Base-by-base conservation (phyloP, 2,888 invertebrate genomes). In the Bugula neritina region DNA sequence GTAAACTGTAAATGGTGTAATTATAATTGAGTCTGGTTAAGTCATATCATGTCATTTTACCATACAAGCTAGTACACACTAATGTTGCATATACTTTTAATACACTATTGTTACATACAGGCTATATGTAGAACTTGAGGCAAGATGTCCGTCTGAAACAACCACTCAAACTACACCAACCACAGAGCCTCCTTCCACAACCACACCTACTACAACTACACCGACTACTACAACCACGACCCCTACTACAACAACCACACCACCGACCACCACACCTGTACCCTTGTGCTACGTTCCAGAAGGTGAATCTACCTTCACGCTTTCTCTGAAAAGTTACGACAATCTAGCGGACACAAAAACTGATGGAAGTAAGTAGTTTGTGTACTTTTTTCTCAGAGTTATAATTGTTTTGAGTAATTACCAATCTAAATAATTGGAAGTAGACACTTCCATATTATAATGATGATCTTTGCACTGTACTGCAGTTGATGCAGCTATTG, bases 101-200 rank as follows among this genome's bases (percentile, higher is more conserved):
- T n/a, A n/a, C n/a, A n/a, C n/a, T n/a, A n/a, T n/a, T n/a, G n/a
- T n/a, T n/a, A n/a, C n/a, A n/a, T 63, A 13, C n/a, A 63, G 63
- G n/a, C 27, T 63, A 3, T 63, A 29, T 27, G 29, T 63, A 23
- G n/a, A 25, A 27, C 63, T 63, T 29, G 63, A 63, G 25, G 34
- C 63, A 3, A 31, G 31, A 31, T 63, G 63, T 63, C 63, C 63
- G 21, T 31, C 63, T 13, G 5, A 27, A 63, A 31, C 34, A 34
- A 63, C 63, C 5, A 63, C 63, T 29, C 5, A 13, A 3, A 10
- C 63, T 31, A 63, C 63, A 29, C 27, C 63, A 13, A 31, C 63
- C 10, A 63, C 63, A 63, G 63, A 29, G 31, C 63, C 63, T 63
- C 31, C 63, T 29, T n/a, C 63, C n/a, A 63, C 63, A 3, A 63